Evolutionary conservation across 2,797 vertebrate species (phyloP).

Genomic region (Dendrocincla fuliginosa): DNA sequence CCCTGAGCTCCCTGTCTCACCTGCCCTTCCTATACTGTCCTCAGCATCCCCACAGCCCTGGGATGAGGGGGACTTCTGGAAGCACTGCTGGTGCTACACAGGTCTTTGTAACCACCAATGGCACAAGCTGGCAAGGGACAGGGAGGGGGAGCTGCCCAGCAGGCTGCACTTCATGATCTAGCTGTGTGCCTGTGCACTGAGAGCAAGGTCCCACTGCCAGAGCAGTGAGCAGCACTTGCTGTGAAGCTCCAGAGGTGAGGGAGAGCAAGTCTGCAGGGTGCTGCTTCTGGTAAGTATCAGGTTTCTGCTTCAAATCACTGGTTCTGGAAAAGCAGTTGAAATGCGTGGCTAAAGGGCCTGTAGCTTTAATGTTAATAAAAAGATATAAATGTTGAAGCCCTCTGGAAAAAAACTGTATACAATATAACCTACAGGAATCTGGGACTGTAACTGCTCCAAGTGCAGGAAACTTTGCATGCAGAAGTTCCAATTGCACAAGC

Average conservation of each 20-base stretch:
- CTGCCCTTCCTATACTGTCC: not conserved
- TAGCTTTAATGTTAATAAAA: not conserved
- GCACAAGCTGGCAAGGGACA: no score
- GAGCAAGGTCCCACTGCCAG: not conserved
- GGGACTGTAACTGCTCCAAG: not conserved
- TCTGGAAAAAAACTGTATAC: rapidly evolving
- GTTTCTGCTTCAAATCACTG: not conserved
- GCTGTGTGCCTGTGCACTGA: not conserved
- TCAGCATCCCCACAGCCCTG: not conserved
- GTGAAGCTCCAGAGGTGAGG: not conserved
- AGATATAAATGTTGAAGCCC: not conserved
- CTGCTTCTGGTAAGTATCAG: not conserved
- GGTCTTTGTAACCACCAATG: not conserved
- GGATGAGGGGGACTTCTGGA: rapidly evolving
- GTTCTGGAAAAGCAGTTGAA: not conserved
- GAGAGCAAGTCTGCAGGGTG: not conserved
- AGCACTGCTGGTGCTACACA: not conserved
- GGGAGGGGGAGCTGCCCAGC: not conserved
- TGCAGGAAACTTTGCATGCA: not conserved
- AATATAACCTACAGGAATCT: not conserved
- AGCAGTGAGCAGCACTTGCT: not conserved
- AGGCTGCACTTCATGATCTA: not conserved
- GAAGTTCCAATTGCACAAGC: not conserved
- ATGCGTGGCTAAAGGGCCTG: not conserved
- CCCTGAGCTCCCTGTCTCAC: not conserved